These are phyloP conservation scores for Eupithecia inturbata DNA, from an alignment of 2,888 invertebrate genomes.

Conservation along the genomic window DNA sequence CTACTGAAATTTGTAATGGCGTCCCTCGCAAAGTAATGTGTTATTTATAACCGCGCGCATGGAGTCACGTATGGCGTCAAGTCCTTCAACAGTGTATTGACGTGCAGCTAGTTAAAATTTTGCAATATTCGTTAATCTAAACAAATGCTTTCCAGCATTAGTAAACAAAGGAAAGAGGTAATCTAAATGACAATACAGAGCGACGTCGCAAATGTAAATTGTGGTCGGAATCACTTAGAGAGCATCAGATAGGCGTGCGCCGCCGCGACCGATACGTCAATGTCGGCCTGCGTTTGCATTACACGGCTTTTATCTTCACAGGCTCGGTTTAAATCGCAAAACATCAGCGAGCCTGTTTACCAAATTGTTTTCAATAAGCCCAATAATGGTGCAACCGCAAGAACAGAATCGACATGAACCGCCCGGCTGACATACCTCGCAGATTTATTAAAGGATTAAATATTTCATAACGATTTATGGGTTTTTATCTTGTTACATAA, in stretches of 20 bases:
- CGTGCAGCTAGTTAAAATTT: constrained; percentile 27
- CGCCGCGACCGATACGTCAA: constrained; percentile 81
- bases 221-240: constrained; percentile 80
- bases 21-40: constrained; percentile 81
- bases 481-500: constrained; percentile 74
- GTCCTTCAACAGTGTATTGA: constrained; percentile 4
- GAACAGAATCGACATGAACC: constrained; percentile 62
- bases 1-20: constrained; percentile 81
- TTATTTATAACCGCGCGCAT: constrained; percentile 69
- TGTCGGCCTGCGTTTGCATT: constrained; percentile 82
- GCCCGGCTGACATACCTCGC: constrained; percentile 64
- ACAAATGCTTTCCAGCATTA: constrained; percentile 38
- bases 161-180: constrained; percentile 69
- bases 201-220: constrained; percentile 80
- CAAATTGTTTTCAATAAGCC: constrained; percentile 82
- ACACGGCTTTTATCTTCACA: constrained; percentile 79
- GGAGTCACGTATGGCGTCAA: constrained; percentile 3
- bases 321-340: constrained; percentile 77
- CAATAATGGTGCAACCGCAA: constrained; percentile 73
- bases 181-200: constrained; percentile 76
- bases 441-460: constrained; percentile 72
- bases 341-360: constrained; percentile 80
- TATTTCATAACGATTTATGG: constrained; percentile 74
- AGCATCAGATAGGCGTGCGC: constrained; percentile 81
- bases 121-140: constrained; percentile 28